Base-by-base conservation (phyloP, 2,113 vertebrate species). In the Hemiscyllium ocellatum region DNA sequence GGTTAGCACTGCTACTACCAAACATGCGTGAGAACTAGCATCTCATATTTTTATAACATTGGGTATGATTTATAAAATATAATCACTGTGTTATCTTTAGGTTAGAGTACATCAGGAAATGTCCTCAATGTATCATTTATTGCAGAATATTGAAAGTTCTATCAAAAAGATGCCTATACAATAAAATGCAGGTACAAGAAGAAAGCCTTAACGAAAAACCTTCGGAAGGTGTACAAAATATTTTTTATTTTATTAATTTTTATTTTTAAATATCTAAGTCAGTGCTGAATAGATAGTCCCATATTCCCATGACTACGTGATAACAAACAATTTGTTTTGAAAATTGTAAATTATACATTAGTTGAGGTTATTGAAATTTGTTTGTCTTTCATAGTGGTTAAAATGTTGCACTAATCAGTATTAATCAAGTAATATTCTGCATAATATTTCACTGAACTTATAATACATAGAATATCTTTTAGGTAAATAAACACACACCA, bases 1-100 rank as follows among this genome's bases (percentile, higher is more conserved):
- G 72, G 12, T 94, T 94, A 47, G 72, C 94, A 76, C 72, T 52
- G 69, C 69, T 95, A 52, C 68, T 50, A 52, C 69, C 47, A 33
- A 52, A 70, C 42, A 52, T 72, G 72, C 69, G 76, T 95, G 42
- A 52, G 69, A 76, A 95, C 42, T 0, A 95, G 94, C 42, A 94
- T 94, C 66, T 69, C 37, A 17, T 94, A 94, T 95, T 76, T 95
- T 50, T 69, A 95, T 95, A 95, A 95, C 52, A 4, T 13, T 42
- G 24, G 52, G 24, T 70, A 50, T 76, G 68, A 50, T 52, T 70
- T 70, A 47, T 33, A 7, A 37, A 91, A 72, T 7, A 72, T 69
- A 76, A 33, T 13, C 20, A 76, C 42, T 76, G 22, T 94, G 69
- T 26, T 33, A 13, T 68, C 20, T 95, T 26, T 13, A 72, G 22